Evolutionary conservation across 2,797 vertebrate species (phyloP).

Genomic region (Graptemys geographica): DNA sequence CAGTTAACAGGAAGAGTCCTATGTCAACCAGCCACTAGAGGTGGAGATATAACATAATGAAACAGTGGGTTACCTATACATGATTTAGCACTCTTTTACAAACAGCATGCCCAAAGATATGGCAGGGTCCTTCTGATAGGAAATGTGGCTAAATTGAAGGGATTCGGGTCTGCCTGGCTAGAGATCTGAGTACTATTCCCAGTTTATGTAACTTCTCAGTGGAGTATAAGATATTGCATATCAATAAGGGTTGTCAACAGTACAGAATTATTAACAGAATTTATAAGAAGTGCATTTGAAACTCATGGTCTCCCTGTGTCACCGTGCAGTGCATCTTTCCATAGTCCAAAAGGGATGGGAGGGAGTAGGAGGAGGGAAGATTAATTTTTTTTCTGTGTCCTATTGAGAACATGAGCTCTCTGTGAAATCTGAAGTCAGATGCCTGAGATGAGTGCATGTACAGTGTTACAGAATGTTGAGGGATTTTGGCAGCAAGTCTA

Average conservation of each 20-base stretch:
- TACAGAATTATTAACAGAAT: conserved; percentile 3
- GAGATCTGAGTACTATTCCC: conserved; percentile 9
- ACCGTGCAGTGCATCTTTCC: neutral
- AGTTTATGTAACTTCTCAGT: conserved; percentile 23
- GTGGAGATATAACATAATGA: too few species aligned
- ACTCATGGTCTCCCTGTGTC: neutral
- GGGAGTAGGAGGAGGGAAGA: conserved; percentile 1
- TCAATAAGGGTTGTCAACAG: conserved; percentile 7
- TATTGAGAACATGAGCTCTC: neutral
- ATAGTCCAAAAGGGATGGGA: neutral
- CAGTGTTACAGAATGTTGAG: conserved; percentile 8
- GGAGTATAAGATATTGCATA: neutral
- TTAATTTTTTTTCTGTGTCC: conserved; percentile 18
- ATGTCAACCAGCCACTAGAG: too few species aligned
- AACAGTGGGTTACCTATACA: too few species aligned
- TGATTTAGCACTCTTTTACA: too few species aligned
- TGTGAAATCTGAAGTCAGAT: conserved; percentile 24
- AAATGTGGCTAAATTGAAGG: neutral
- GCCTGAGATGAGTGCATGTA: neutral
- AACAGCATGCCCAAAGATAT: neutral
- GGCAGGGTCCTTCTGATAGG: conserved; percentile 22
- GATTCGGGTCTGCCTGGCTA: conserved; percentile 10
- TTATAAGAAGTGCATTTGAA: neutral
- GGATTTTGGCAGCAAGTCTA: conserved; percentile 7
- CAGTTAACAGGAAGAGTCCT: conserved; percentile 4